Conservation (phyloP, 2,888 invertebrate genomes). For the Stenoptilia bipunctidactyla region DNA sequence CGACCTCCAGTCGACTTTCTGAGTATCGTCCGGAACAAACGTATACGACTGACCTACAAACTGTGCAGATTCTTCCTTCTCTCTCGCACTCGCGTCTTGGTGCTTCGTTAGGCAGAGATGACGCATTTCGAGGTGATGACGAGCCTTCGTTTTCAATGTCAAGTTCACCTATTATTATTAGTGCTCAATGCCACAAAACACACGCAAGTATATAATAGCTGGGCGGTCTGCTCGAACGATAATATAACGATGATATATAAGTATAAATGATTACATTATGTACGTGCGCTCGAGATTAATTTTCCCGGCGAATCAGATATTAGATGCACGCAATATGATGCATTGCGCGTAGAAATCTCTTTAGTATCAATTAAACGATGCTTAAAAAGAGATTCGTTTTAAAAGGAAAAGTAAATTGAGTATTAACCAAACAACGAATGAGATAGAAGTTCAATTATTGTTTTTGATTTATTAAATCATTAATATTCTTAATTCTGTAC, state of each 20-base stretch:
- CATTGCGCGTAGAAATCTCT: no score
- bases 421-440: no score
- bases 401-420: no score
- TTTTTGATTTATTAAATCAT: no score
- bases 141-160: slow-evolving; percentile 69
- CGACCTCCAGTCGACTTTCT: slow-evolving; percentile 71
- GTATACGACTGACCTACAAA: slow-evolving; percentile 70
- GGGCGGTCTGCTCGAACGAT: slow-evolving; percentile 29
- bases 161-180: slow-evolving; percentile 70
- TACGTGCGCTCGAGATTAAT: slow-evolving; percentile 4
- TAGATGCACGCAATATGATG: not conserved
- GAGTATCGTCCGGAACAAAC: slow-evolving; percentile 67
- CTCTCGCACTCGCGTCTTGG: slow-evolving; percentile 32
- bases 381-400: no score
- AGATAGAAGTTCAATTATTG: no score
- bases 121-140: slow-evolving; percentile 50
- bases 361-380: no score
- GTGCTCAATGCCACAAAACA: slow-evolving; percentile 67
- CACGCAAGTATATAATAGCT: slow-evolving; percentile 37
- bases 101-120: slow-evolving; percentile 42
- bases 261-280: no score
- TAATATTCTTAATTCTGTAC: no score
- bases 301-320: slow-evolving; percentile 6
- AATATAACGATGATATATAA: slow-evolving; percentile 17
- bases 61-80: slow-evolving; percentile 51